phyloP scores from a whole-genome alignment of 2,113 vertebrate species.

The Hypanus sabinus region DNA sequence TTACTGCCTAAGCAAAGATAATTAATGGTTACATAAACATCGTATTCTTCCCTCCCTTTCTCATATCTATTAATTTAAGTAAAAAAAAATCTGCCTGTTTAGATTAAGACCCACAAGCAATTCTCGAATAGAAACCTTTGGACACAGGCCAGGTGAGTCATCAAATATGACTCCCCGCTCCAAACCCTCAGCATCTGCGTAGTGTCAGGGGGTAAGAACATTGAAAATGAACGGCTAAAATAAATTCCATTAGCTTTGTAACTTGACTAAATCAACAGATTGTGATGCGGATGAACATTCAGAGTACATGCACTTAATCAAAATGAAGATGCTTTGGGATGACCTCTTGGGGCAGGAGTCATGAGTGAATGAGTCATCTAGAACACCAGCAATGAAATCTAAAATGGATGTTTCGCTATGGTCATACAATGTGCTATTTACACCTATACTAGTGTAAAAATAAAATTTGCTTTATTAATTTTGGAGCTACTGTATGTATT shows the following conservation, averaged over 20 bases:
- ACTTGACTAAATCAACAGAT: neutral
- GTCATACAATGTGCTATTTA: neutral
- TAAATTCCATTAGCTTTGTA: neutral
- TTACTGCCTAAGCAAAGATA: constrained; percentile 18
- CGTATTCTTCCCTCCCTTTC: neutral
- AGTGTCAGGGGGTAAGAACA: neutral
- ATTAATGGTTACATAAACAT: neutral
- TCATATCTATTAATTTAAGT: neutral
- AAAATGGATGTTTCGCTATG: neutral
- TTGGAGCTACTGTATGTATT: neutral
- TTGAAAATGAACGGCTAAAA: neutral
- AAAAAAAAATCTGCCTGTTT: neutral
- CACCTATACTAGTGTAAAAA: neutral
- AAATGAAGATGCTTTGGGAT: neutral
- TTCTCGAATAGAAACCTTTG: neutral
- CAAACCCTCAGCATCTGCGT: neutral
- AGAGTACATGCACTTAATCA: neutral
- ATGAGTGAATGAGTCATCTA: neutral
- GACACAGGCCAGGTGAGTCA: neutral
- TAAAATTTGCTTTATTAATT: neutral
- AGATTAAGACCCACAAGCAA: neutral
- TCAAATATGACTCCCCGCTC: neutral
- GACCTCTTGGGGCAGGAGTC: neutral
- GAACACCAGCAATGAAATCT: neutral
- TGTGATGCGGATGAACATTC: neutral